Conservation (phyloP, 1,140 invertebrate species). For the Drosophila melanica region DNA sequence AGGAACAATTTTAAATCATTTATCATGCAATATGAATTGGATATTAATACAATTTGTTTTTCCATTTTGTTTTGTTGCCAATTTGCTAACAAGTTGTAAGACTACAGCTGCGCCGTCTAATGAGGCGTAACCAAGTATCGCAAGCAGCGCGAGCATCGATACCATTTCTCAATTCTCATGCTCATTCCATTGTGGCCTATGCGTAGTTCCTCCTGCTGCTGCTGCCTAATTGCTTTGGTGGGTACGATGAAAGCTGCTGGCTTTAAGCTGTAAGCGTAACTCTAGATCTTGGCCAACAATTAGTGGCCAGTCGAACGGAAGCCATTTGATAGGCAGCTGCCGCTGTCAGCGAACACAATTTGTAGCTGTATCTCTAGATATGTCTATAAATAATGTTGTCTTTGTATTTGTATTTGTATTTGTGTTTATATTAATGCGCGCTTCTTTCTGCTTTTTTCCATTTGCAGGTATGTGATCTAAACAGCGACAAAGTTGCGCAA, state of each 20-base stretch:
- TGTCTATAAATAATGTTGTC: background rate
- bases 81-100: constrained; percentile 17
- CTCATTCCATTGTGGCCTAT: background rate
- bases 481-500: constrained; percentile 21
- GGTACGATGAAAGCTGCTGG: constrained; percentile 14
- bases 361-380: constrained; percentile 10
- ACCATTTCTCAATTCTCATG: background rate
- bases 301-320: constrained; percentile 42
- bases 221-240: constrained; percentile 28
- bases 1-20: background rate
- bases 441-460: constrained; percentile 12
- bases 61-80: constrained; percentile 6
- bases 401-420: constrained; percentile 12
- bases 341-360: constrained; percentile 9
- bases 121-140: constrained; percentile 23
- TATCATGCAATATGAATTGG: constrained; percentile 2
- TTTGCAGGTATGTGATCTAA: constrained; percentile 43
- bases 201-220: constrained; percentile 18
- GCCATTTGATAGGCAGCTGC: constrained; percentile 32
- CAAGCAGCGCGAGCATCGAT: background rate
- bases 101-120: constrained; percentile 11
- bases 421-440: constrained; percentile 14
- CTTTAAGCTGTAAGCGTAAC: constrained; percentile 12
- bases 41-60: background rate
- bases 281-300: constrained; percentile 21